Conservation (phyloP, 1,140 invertebrate species). For the Aphidius ervi region DNA sequence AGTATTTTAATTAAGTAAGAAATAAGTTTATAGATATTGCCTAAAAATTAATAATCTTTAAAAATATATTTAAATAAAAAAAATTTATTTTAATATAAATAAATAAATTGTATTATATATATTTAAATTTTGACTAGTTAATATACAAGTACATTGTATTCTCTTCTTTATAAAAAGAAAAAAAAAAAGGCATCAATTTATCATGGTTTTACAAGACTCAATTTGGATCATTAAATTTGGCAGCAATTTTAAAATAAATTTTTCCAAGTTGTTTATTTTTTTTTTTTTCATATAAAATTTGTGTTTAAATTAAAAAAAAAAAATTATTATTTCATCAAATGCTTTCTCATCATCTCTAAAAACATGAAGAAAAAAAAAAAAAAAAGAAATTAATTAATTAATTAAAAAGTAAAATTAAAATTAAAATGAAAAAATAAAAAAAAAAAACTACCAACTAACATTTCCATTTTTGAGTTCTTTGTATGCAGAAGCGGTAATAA, state of each 20-base stretch:
- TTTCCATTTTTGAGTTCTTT: conserved; percentile 38
- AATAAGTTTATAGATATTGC: background rate
- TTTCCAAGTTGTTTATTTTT: too few species aligned
- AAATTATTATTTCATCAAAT: too few species aligned
- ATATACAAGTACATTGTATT: background rate
- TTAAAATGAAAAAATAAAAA: background rate
- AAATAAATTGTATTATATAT: background rate
- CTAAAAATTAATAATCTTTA: background rate
- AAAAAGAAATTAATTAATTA: background rate
- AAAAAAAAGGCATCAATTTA: too few species aligned
- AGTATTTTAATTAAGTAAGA: background rate
- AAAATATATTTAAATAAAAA: too few species aligned
- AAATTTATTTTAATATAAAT: background rate
- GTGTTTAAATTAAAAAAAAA: too few species aligned
- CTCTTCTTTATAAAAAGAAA: too few species aligned
- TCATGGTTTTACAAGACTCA: too few species aligned
- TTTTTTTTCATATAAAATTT: too few species aligned
- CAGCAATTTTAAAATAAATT: too few species aligned
- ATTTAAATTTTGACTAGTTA: background rate
- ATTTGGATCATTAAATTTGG: too few species aligned
- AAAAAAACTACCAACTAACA: conserved; percentile 31
- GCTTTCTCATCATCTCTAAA: too few species aligned
- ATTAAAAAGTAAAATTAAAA: background rate
- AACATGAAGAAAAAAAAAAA: too few species aligned
- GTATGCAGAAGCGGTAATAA: conserved; percentile 43